Evolutionary conservation across 1,140 invertebrate species (phyloP).

Genomic region (Drosophila nigrodunni): DNA sequence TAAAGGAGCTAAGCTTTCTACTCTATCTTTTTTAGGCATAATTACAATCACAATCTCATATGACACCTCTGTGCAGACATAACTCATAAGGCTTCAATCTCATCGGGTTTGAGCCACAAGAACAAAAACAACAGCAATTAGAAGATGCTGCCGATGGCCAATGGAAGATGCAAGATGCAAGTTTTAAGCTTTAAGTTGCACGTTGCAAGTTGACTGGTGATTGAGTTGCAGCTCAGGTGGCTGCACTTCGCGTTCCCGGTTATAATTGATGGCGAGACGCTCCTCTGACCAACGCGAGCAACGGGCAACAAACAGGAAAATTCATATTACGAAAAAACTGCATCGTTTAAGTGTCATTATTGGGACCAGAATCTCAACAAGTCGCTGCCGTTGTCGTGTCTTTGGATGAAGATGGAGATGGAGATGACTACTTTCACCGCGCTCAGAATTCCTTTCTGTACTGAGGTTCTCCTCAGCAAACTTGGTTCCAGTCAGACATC

Average conservation of each 20-base stretch:
- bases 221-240: constrained; percentile 79
- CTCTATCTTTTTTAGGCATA: constrained; percentile 31
- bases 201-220: constrained; percentile 41
- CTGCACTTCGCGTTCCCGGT: constrained; percentile 26
- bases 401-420: constrained; percentile 50
- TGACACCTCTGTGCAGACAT: constrained; percentile 55
- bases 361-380: constrained; percentile 79
- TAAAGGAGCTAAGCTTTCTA: constrained; percentile 59
- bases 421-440: constrained; percentile 75
- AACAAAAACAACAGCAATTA: constrained; percentile 68
- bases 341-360: constrained; percentile 82
- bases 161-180: constrained; percentile 34
- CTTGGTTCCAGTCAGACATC: constrained; percentile 60
- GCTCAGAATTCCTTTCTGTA: constrained; percentile 68
- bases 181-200: constrained; percentile 11
- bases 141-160: constrained; percentile 70
- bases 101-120: constrained; percentile 27
- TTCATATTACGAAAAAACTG: constrained; percentile 81
- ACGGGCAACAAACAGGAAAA: constrained; percentile 72
- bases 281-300: constrained; percentile 36
- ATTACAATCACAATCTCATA: constrained; percentile 30
- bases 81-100: constrained; percentile 53
- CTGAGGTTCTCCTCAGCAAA: constrained; percentile 20
- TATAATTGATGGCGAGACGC: constrained; percentile 70
- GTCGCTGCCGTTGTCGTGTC: constrained; percentile 59